These are phyloP conservation scores for Dipodomys stephensi DNA, from an alignment of 2,113 vertebrate genomes.

Conservation along the genomic window DNA sequence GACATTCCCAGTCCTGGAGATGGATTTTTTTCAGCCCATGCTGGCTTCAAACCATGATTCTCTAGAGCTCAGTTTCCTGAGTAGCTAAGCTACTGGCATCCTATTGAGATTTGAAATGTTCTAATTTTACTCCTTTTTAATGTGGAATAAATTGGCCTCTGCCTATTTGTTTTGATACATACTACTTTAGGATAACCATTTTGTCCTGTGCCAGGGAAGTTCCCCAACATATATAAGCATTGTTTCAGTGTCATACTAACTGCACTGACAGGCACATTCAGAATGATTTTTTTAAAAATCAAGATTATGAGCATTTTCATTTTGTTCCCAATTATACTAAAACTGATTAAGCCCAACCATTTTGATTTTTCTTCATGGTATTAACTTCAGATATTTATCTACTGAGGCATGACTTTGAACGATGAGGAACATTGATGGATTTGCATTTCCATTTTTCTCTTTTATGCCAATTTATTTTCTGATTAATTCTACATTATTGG, in stretches of 20 bases:
- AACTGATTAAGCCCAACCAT: background rate
- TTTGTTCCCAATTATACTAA: background rate
- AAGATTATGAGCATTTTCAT: background rate
- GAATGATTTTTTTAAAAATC: background rate
- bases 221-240: background rate
- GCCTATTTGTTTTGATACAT: background rate
- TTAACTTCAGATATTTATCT: conserved; percentile 28
- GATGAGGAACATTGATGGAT: background rate
- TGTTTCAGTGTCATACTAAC: background rate
- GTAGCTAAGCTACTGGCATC: no score
- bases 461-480: background rate
- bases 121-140: background rate
- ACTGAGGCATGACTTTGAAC: conserved; percentile 11
- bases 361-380: background rate
- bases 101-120: background rate
- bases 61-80: no score
- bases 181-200: background rate
- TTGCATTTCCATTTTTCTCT: conserved; percentile 34
- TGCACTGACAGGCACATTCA: background rate
- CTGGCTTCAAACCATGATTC: no score
- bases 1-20: no score
- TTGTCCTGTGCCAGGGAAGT: background rate
- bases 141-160: background rate
- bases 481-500: background rate
- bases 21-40: no score